These are phyloP conservation scores for Chaenogobius annularis DNA, from an alignment of 2,113 vertebrate genomes.

Conservation along the genomic window DNA sequence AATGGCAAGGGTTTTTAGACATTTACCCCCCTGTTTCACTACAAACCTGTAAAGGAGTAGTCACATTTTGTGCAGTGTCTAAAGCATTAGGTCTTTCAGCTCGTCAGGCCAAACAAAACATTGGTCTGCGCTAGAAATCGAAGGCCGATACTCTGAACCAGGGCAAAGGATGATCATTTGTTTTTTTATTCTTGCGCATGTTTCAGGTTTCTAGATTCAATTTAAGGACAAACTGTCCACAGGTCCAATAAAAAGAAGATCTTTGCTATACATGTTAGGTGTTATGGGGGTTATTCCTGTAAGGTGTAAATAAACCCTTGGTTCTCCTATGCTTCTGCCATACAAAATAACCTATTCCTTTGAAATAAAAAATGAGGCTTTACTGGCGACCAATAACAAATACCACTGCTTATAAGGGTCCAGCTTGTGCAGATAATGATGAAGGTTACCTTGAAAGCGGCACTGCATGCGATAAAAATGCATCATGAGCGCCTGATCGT, in stretches of 20 bases:
- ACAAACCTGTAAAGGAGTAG: background rate
- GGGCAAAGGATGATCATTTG: background rate
- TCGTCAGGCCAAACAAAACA: background rate
- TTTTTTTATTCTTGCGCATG: background rate
- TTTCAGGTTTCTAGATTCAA: background rate
- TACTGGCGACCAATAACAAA: constrained; percentile 33
- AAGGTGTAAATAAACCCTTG: background rate
- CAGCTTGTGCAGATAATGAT: constrained; percentile 49
- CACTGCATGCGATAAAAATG: constrained; percentile 54
- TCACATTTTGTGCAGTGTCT: background rate
- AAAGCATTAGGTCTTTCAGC: background rate
- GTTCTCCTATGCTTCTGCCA: background rate
- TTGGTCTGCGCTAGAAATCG: background rate
- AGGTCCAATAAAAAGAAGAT: background rate
- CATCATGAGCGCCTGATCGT: constrained; percentile 42
- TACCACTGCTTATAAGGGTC: constrained; percentile 24
- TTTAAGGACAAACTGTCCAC: background rate
- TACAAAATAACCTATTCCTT: background rate
- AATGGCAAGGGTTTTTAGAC: background rate
- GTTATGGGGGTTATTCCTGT: background rate
- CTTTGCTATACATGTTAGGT: background rate
- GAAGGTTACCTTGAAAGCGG: constrained; percentile 62
- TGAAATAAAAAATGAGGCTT: constrained; percentile 25
- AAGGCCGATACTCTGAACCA: background rate
- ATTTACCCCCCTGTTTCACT: background rate